Evolutionary conservation across 2,113 vertebrate species (phyloP).

Genomic region (Nannobrachium achirus): DNA sequence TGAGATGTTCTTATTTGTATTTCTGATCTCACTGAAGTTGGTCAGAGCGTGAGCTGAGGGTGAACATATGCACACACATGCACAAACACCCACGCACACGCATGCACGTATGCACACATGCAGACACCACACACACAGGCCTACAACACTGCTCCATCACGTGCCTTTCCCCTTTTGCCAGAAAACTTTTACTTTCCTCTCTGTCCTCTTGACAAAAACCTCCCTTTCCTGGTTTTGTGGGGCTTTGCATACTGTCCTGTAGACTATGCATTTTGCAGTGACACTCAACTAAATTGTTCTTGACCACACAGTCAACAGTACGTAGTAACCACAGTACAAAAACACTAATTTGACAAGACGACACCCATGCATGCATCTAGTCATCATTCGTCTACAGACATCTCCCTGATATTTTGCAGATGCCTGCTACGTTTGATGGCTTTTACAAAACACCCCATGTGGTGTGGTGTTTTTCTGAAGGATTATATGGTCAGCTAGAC

Average conservation of each 20-base stretch:
- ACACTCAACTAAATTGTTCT: constrained; percentile 10
- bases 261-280: too few relatives aligned
- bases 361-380: background rate
- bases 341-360: constrained; percentile 32
- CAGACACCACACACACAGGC: background rate
- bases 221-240: constrained; percentile 25
- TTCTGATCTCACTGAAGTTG: constrained; percentile 48
- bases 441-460: constrained; percentile 34
- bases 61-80: background rate
- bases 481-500: constrained; percentile 37
- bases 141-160: constrained; percentile 38
- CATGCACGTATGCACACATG: background rate
- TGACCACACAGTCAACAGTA: background rate
- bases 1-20: constrained; percentile 49
- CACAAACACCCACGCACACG: constrained; percentile 12
- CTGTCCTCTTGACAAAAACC: constrained; percentile 22
- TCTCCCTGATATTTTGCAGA: constrained; percentile 30
- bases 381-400: constrained; percentile 32
- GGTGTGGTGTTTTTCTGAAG: constrained; percentile 17
- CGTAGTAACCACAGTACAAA: constrained; percentile 5
- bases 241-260: constrained; percentile 10
- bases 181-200: constrained; percentile 36
- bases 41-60: constrained; percentile 50
- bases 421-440: constrained; percentile 13
- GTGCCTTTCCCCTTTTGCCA: constrained; percentile 37